Evolutionary conservation across 2,797 vertebrate species (phyloP), one percentile per base, ranked within the genome.

Genomic region (Notolepis coatsorum): DNA sequence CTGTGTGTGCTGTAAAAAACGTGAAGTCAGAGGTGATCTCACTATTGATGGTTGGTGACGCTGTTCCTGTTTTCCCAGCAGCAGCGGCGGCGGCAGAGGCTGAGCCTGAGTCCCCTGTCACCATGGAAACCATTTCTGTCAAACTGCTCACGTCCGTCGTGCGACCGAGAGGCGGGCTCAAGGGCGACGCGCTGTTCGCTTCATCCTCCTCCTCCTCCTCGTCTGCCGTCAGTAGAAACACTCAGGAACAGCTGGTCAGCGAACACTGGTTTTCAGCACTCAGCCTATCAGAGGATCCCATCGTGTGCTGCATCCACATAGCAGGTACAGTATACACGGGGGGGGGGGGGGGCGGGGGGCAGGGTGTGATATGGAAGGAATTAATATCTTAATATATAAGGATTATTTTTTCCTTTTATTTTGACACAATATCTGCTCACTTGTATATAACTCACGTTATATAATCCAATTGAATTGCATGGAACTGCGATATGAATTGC

Each of bases 191-290:
- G 7, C 50, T 62, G 4, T 68, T 75, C 23, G 59, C 51, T 4
- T 61, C 68, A 13, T 47, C 63, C 39, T 46, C 23, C 31, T 7
- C n/a, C n/a, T n/a, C 3, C 21, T 76, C 30, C 2, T 10, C 0
- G 65, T n/a, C 73, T 27, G 63, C 68, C 54, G 69, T 84, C 52
- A 80, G 73, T 70, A 73, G 31, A 67, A 87, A 86, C 68, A 90
- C 91, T 94, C 93, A 93, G 92, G 93, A 91, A 92, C 89, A 92
- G 81, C 84, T 84, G 77, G 80, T 80, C 77, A 85, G 86, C 65
- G 80, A 88, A 67, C 87, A 86, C 69, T 90, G 88, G 88, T 87
- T 85, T 68, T 91, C 90, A 71, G 77, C 86, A n/a, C 78, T 87
- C 8, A 71, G 77, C 78, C 77, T 88, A 58, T 85, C 86, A 41